Percentiles rank a stretch among this genome's conserved stretches.
Conservation (phyloP, 64 coral and sea anemone genomes). For the Pocillopora damicornis region DNA sequence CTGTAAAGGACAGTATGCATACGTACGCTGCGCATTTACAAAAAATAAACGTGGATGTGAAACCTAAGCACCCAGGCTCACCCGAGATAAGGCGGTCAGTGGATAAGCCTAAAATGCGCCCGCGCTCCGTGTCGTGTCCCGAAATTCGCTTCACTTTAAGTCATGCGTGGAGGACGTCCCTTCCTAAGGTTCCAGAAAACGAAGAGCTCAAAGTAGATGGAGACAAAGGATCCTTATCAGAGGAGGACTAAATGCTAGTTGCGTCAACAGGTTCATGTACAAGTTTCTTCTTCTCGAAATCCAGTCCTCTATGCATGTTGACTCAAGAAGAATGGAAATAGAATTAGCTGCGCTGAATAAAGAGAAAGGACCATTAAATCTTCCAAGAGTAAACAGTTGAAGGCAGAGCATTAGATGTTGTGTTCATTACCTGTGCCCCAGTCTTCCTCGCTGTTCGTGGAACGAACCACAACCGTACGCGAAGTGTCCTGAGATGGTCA, state of each 20-base stretch:
- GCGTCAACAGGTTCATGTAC: neutral
- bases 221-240: constrained; percentile 13
- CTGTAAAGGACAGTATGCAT: constrained; percentile 46
- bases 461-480: no score
- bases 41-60: neutral
- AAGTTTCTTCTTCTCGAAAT: neutral
- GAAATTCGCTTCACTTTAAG: constrained; percentile 46
- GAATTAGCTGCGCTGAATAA: neutral
- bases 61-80: constrained; percentile 1
- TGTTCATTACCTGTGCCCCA: no score
- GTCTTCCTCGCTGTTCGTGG: no score
- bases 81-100: neutral
- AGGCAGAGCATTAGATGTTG: no score
- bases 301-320: neutral
- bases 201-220: constrained; percentile 56
- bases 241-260: neutral
- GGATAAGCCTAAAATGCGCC: constrained; percentile 52
- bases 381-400: no score
- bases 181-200: constrained; percentile 72
- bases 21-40: constrained; percentile 33
- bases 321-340: neutral
- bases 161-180: constrained; percentile 61
- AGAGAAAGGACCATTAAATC: no score
- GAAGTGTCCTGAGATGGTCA: no score
- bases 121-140: constrained; percentile 68